phyloP scores from a whole-genome alignment of 2,797 vertebrate species.

The Acanthornis magna region DNA sequence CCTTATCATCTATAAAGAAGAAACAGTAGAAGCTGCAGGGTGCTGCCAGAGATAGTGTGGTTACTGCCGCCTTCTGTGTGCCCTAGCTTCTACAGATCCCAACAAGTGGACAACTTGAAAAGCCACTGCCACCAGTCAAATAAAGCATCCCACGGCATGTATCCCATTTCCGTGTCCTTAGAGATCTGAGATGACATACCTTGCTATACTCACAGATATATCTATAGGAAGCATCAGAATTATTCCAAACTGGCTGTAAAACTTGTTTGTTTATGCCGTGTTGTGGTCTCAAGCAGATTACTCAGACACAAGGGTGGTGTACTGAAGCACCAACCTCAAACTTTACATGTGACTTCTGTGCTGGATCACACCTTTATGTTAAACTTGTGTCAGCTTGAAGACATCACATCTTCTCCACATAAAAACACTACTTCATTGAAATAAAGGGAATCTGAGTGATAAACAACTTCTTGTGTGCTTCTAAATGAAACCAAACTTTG shows the following conservation, averaged over 20 bases:
- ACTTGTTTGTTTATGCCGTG: background rate
- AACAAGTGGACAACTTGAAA: background rate
- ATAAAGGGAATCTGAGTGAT: background rate
- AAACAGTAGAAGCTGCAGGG: background rate
- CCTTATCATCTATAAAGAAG: background rate
- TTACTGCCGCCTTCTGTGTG: background rate
- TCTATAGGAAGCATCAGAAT: background rate
- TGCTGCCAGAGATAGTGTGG: background rate
- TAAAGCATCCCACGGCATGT: background rate
- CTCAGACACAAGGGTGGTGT: background rate
- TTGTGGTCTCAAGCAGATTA: background rate
- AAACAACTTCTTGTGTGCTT: background rate
- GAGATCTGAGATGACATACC: background rate
- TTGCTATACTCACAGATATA: background rate
- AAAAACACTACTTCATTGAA: background rate
- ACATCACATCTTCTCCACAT: background rate
- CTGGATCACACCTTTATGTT: background rate
- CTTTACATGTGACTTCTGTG: rapidly evolving
- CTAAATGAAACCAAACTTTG: background rate
- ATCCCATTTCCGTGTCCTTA: background rate
- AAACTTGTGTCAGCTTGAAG: background rate
- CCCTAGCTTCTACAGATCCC: background rate
- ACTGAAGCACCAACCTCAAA: background rate
- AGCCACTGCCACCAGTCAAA: background rate
- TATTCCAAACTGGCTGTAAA: background rate